These are phyloP conservation scores for Pagetopsis macropterus DNA, from an alignment of 2,797 vertebrate species.

Conservation along the genomic window DNA sequence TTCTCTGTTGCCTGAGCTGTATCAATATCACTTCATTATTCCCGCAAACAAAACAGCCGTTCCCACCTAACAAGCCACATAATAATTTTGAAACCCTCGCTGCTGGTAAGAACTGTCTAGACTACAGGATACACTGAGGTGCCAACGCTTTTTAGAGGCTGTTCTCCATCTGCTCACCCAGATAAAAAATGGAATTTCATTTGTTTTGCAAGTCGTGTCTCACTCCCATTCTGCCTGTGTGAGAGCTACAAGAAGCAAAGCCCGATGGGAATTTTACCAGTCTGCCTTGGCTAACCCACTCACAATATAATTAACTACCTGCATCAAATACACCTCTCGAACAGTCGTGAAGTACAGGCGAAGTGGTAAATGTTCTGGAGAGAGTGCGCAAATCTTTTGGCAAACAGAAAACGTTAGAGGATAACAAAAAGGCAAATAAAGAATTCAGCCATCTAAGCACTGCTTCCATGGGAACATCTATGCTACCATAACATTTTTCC, in stretches of 20 bases:
- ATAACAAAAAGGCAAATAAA: slow-evolving; percentile 21
- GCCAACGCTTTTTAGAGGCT: slow-evolving; percentile 43
- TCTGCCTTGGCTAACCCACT: slow-evolving; percentile 33
- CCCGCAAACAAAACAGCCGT: slow-evolving; percentile 70
- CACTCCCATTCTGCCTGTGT: slow-evolving; percentile 26
- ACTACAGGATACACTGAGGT: slow-evolving; percentile 32
- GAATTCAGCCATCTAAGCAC: slow-evolving; percentile 14
- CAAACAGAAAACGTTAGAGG: slow-evolving; percentile 25
- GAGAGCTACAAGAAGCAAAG: slow-evolving; percentile 23
- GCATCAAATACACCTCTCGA: slow-evolving; percentile 18
- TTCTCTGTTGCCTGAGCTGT: slow-evolving; percentile 62
- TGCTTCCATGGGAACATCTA: slow-evolving; percentile 11
- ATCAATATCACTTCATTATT: slow-evolving; percentile 77
- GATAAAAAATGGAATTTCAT: slow-evolving; percentile 67
- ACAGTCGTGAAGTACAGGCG: slow-evolving; percentile 9
- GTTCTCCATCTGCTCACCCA: slow-evolving; percentile 64
- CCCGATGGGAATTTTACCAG: slow-evolving; percentile 22
- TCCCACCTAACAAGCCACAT: slow-evolving; percentile 61
- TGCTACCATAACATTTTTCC: not conserved
- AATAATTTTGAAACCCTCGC: slow-evolving; percentile 59
- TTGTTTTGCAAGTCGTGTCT: slow-evolving; percentile 40
- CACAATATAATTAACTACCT: slow-evolving; percentile 46
- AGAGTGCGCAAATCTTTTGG: slow-evolving; percentile 28
- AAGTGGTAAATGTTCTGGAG: slow-evolving; percentile 24
- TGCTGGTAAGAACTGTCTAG: slow-evolving; percentile 46